Evolutionary conservation across 2,113 vertebrate genomes (phyloP), one percentile per base, ranked within the genome.

Genomic region (Lampris incognitus): DNA sequence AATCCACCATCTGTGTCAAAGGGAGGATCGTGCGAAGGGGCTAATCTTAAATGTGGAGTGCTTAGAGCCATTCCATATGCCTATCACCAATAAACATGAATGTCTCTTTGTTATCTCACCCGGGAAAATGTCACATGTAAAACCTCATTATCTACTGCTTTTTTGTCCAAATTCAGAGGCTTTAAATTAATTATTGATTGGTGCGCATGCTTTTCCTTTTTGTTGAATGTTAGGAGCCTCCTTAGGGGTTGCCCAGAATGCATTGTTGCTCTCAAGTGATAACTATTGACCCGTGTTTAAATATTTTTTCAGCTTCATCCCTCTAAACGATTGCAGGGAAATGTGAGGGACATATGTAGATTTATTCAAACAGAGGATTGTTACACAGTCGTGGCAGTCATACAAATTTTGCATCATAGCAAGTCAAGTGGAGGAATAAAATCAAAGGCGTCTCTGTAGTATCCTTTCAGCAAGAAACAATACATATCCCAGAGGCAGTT

Each of bases 1-100:
- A 91, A 93, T 94, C 91, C 85, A 54, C 89, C 85, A 88, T 90
- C 87, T 91, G 89, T 86, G 87, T 93, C 85, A 86, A 90, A 87
- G 89, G 72, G 78, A 76, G 76, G 84, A 81, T 76, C 69, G 55
- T 74, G 85, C 37, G 58, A 86, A 86, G 82, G 79, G 77, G 86
- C 78, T 79, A 66, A 79, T 85, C 52, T 60, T 77, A 75, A 78
- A 72, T 71, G 66, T 73, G 84, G 78, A 69, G 78, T 84, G 60
- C 73, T 87, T 78, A 61, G 74, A 57, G 51, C 77, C 76, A 72
- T 85, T 81, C 57, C 79, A 63, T 81, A 82, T 77, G 85, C 73
- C 76, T 60, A 37, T 82, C 86, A 76, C 89, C 89, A 84, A 86
- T 92, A 91, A 87, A 88, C 91, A 84, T 74, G 56, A 88, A 88